Base-by-base conservation (phyloP, 2,797 vertebrate species). In the Todus mexicanus region DNA sequence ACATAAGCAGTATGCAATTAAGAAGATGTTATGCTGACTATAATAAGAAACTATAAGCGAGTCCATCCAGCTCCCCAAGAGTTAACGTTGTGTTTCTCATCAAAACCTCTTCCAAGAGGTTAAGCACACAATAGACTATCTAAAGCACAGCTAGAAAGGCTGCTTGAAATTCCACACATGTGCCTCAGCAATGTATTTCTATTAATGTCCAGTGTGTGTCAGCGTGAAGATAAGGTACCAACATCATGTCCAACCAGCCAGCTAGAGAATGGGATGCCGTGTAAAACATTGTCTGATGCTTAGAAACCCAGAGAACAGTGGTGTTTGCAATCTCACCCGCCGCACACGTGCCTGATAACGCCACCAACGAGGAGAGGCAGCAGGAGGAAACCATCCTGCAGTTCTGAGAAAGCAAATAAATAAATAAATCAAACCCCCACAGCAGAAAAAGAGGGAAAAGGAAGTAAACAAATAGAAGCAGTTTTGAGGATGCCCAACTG, bases 121-220 rank as follows among this genome's bases (percentile, higher is more conserved):
- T 97, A 97, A 97, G 93, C 95, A 93, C 89, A 96, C 97, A 97
- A 98, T 97, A 97, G 96, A 96, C 96, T 96, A 93, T 96, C 90
- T 89, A 96, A 96, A 96, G 97, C 93, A 65, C 92, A 92, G 97
- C 93, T 57, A 93, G 78, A 91, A 90, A 66, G 70, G 96, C 98
- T 97, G 94, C 97, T 98, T 97, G 97, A 98, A 97, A 98, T 98
- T 99, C 98, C 95, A 97, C 96, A 96, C 97, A 83, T 97, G 95
- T 93, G 68, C 97, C 96, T 92, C 94, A 95, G 97, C 96, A 96
- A 97, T 97, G 97, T 97, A 98, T 98, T 98, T 98, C 98, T 98
- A 98, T 98, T 99, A 99, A 98, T 98, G 97, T 97, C 98, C 97
- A 97, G 98, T 97, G 98, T 97, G 98, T 99, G 98, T 98, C 98